Evolutionary conservation across 1,140 invertebrate species (phyloP).

Genomic region (Meteorus sp.): DNA sequence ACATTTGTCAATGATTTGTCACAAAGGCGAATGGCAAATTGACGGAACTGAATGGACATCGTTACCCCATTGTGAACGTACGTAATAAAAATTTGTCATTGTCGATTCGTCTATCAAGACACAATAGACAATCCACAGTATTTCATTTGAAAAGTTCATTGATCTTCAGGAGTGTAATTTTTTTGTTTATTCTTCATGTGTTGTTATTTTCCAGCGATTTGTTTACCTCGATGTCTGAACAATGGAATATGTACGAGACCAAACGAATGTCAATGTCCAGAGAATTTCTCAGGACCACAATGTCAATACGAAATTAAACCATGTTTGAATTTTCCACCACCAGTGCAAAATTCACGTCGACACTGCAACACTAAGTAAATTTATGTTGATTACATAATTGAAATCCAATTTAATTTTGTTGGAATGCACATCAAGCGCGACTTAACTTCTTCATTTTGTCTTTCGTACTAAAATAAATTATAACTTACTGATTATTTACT

Average conservation of each 20-base stretch:
- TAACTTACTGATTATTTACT: neutral
- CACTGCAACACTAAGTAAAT: conserved; percentile 69
- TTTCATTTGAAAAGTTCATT: conserved; percentile 1
- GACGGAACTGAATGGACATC: conserved; percentile 53
- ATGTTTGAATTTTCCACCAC: conserved; percentile 67
- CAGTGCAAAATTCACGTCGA: conserved; percentile 66
- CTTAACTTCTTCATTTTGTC: too few species aligned
- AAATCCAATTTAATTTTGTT: too few species aligned
- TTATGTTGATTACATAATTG: too few species aligned
- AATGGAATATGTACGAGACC: conserved; percentile 75
- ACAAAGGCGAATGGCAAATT: conserved; percentile 62
- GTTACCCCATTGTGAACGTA: conserved; percentile 68
- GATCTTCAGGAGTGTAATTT: conserved; percentile 13
- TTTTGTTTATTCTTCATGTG: conserved; percentile 20
- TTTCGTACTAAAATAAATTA: neutral
- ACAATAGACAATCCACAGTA: conserved; percentile 9
- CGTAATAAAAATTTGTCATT: conserved; percentile 34
- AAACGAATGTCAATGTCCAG: conserved; percentile 71
- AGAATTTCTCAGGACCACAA: conserved; percentile 71
- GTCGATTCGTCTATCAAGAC: neutral
- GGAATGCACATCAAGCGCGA: too few species aligned
- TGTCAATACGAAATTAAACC: conserved; percentile 76
- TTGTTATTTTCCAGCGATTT: conserved; percentile 69
- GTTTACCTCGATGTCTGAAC: conserved; percentile 74
- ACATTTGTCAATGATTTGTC: conserved; percentile 60